Evolutionary conservation across 1,140 invertebrate genomes (phyloP), one percentile per base, ranked within the genome.

Genomic region (Frieseomelitta varia): DNA sequence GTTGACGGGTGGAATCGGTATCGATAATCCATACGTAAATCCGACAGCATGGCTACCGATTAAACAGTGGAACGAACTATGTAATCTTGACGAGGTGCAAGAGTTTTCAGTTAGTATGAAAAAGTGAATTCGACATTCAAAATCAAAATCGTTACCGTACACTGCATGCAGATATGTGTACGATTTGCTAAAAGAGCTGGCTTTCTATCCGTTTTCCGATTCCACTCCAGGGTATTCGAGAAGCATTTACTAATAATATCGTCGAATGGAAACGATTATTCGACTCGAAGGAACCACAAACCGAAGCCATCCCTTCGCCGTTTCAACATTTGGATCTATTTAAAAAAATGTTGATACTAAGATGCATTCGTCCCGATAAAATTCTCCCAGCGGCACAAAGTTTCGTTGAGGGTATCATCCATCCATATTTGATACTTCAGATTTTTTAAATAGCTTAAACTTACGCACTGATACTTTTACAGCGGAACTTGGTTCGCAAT

Each of bases 291-390:
- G 96, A 96, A 84, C 98, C 98, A 1, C 97, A 98, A 12, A 94
- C 95, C 17, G 93, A 94, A 67, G 90, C 94, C 0, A 94, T 98
- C 63, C 98, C 98, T 0, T 87, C 94, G 11, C 97, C 96, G 6
- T 98, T 97, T 95, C 88, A 97, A 10, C 88, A 96, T 78, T 91
- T 98, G 2, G 94, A 94, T 11, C 55, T 91, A 2, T 98, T 99
- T 92, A 97, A 99, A 95, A 97, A 96, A 93, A 92, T 99, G 81
- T 92, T 98, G 73, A 93, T 99, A 10, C 92, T 99, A 4, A 96
- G 98, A 69, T 98, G 97, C 90, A 96, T 99, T 78, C 96, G 98
- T 55, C 96, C 97, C 14, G 98, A 99, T 93, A 99, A 99, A 96
- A 96, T 99, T 79, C 96, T 99, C 39, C 97, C 98, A 17, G 97